phyloP scores from a whole-genome alignment of 2,797 vertebrate species.

The Cossypha niveicapilla region DNA sequence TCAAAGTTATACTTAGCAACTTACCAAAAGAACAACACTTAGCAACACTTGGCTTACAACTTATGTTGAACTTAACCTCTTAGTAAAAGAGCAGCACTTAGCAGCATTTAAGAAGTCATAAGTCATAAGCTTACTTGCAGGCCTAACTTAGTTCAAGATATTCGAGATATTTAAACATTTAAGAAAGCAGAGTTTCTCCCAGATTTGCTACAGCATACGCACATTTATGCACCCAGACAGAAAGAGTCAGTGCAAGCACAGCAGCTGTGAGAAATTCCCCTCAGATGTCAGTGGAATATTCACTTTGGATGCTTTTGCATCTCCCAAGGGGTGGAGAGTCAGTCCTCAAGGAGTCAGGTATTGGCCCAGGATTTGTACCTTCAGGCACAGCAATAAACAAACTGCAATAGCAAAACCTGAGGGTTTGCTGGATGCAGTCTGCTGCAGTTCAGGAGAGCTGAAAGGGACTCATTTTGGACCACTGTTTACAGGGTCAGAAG shows the following conservation, averaged over 20 bases:
- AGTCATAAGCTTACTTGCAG: background rate
- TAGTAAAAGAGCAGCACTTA: background rate
- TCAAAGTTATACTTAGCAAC: background rate
- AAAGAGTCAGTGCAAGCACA: background rate
- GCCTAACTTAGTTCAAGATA: background rate
- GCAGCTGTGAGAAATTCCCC: background rate
- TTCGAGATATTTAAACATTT: background rate
- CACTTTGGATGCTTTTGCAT: fast-evolving
- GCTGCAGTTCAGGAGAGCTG: too few relatives aligned
- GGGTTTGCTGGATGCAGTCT: background rate
- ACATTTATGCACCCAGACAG: fast-evolving
- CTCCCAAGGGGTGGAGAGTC: fast-evolving
- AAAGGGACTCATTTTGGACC: background rate
- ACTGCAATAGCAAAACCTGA: too few relatives aligned
- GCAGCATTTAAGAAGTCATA: background rate
- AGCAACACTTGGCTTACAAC: background rate
- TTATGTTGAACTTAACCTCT: background rate
- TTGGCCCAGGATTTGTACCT: background rate
- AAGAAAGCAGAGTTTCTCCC: background rate
- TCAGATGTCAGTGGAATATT: background rate
- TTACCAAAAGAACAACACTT: background rate
- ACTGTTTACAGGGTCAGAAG: fast-evolving
- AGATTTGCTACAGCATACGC: background rate
- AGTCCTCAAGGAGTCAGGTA: background rate
- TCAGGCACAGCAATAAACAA: too few relatives aligned